Conservation (phyloP, 2,113 vertebrate genomes). For the Indri indri region DNA sequence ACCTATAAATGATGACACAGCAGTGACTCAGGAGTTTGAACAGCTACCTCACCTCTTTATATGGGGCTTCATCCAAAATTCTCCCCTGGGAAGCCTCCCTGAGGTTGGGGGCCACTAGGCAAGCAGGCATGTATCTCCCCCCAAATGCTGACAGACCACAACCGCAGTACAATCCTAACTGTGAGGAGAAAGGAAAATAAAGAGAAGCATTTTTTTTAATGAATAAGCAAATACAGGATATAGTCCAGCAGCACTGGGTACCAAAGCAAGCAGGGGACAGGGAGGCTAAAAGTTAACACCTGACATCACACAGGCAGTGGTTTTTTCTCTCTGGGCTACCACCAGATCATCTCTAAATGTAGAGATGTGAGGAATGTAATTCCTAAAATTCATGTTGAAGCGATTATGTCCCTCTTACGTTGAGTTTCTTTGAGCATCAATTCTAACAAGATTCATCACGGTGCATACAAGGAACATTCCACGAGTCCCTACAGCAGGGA, state of each 20-base stretch:
- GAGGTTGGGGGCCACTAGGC: neutral
- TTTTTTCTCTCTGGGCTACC: neutral
- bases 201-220: neutral
- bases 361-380: neutral
- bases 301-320: neutral
- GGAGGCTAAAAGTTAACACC: neutral
- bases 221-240: neutral
- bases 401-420: neutral
- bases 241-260: too few species aligned
- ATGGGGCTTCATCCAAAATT: neutral
- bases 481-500: neutral
- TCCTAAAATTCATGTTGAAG: neutral
- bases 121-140: neutral
- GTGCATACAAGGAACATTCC: neutral
- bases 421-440: neutral
- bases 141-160: neutral
- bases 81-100: slow-evolving; percentile 6
- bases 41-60: slow-evolving; percentile 23
- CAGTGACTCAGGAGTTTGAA: slow-evolving; percentile 58
- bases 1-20: slow-evolving; percentile 48
- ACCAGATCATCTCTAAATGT: neutral
- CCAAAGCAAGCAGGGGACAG: neutral
- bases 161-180: neutral
- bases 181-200: neutral
- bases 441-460: neutral